Evolutionary conservation across 30 jellyfish, hydroid and myxozoan species (phyloP).

Genomic region (Cassiopea xamachana): DNA sequence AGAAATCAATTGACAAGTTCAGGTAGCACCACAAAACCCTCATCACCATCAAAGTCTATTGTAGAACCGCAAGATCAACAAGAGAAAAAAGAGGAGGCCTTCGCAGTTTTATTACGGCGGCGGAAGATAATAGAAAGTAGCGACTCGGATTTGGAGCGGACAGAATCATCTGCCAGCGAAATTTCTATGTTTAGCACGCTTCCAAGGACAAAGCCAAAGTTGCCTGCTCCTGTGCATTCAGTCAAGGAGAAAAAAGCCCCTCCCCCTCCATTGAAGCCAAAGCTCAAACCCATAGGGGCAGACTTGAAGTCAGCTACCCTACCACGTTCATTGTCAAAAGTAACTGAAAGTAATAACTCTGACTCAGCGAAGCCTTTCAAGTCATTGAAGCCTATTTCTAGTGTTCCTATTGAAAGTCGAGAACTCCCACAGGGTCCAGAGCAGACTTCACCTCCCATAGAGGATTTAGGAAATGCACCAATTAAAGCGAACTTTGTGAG

Average conservation of each 20-base stretch:
- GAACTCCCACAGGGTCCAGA: neutral
- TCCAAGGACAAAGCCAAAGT: too few species aligned
- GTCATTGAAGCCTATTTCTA: neutral
- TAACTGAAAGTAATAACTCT: neutral
- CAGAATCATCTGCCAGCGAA: constrained; percentile 52
- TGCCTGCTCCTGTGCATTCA: constrained; percentile 31
- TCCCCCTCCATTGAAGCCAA: constrained; percentile 73
- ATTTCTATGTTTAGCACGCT: constrained; percentile 61
- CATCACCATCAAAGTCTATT: neutral
- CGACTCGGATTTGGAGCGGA: constrained; percentile 42
- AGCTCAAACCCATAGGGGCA: constrained; percentile 37
- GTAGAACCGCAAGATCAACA: neutral
- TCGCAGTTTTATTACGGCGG: constrained; percentile 41
- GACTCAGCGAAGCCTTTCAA: neutral
- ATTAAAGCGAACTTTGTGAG: neutral
- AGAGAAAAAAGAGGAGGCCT: constrained; percentile 33
- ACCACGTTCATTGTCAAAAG: constrained; percentile 59
- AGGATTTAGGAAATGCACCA: neutral
- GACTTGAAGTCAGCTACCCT: constrained; percentile 48
- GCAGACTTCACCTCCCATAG: neutral
- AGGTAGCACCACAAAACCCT: neutral
- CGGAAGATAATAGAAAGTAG: constrained; percentile 35
- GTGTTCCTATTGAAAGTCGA: neutral
- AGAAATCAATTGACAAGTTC: neutral
- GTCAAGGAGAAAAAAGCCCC: constrained; percentile 47